Conservation (phyloP, 1,140 invertebrate species). For the Drosophila lowei region DNA sequence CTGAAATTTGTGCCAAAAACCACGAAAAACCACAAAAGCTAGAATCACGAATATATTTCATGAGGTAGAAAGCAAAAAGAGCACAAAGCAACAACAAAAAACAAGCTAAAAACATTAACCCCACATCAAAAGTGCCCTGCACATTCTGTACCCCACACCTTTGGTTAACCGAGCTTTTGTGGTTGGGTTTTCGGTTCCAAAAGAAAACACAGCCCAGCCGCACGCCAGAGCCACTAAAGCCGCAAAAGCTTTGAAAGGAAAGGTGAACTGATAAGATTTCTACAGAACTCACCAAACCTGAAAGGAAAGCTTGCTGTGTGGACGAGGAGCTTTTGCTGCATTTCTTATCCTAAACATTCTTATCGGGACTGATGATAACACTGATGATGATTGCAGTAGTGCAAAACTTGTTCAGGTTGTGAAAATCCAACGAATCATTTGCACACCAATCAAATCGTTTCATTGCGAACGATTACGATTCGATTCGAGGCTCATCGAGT, state of each 20-base stretch:
- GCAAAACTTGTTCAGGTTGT: background rate
- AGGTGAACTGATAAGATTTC: no score
- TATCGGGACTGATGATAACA: slow-evolving; percentile 5
- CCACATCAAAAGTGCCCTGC: slow-evolving; percentile 31
- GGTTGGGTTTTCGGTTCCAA: no score
- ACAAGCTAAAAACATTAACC: slow-evolving; percentile 51
- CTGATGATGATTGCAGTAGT: slow-evolving; percentile 1
- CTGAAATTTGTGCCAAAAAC: slow-evolving; percentile 17
- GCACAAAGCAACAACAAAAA: slow-evolving; percentile 8
- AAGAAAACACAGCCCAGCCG: no score
- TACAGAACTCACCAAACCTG: no score
- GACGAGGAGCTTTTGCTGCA: background rate
- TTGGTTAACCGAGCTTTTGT: slow-evolving; percentile 29
- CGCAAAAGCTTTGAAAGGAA: no score
- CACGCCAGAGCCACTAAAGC: no score
- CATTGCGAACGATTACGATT: background rate
- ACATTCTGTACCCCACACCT: no score
- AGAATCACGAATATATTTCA: slow-evolving; percentile 26
- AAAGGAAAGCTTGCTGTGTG: slow-evolving; percentile 1
- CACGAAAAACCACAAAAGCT: slow-evolving; percentile 17
- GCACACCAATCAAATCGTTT: slow-evolving; percentile 12
- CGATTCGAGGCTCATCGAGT: background rate
- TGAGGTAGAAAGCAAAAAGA: slow-evolving; percentile 29
- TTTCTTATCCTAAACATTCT: background rate
- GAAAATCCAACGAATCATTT: slow-evolving; percentile 7